These are phyloP conservation scores for Trichacis sp. DNA, from an alignment of 2,888 invertebrate genomes.

Conservation along the genomic window DNA sequence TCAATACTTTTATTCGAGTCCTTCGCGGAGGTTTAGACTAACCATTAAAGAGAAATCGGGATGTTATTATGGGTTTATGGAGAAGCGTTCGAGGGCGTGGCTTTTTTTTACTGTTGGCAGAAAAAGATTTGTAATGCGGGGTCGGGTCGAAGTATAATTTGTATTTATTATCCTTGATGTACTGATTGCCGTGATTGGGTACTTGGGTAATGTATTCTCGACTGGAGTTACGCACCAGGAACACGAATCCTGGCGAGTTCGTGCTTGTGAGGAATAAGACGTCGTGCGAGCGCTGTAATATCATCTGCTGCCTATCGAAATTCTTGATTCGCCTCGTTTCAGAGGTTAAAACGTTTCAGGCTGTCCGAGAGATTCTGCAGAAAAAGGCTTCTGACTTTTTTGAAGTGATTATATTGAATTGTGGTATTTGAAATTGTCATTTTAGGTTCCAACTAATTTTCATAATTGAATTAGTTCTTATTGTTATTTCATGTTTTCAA, in stretches of 20 bases:
- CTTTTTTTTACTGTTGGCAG: neutral
- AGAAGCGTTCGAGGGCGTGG: neutral
- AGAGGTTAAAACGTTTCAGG: no score
- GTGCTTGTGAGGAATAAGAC: slow-evolving; percentile 40
- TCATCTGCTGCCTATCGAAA: slow-evolving; percentile 37
- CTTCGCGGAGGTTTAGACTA: neutral
- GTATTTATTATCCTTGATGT: slow-evolving; percentile 35
- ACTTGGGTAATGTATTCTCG: slow-evolving; percentile 39
- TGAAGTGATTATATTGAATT: no score
- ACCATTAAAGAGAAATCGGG: no score
- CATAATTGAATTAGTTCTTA: no score
- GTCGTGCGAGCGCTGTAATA: slow-evolving; percentile 30
- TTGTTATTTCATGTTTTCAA: no score
- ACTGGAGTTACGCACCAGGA: slow-evolving; percentile 37
- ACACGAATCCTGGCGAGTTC: slow-evolving; percentile 42
- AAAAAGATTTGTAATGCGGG: slow-evolving; percentile 11
- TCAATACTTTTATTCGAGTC: neutral
- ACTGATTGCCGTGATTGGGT: slow-evolving; percentile 39
- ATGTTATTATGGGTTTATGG: neutral
- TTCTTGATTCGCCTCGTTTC: no score
- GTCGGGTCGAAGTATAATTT: slow-evolving; percentile 29
- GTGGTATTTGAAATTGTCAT: no score
- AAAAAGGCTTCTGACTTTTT: no score
- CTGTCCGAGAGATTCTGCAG: no score
- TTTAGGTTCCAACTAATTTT: no score